These are phyloP conservation scores for Neolamprologus brichardi DNA, from an alignment of 2,113 vertebrate species.

Conservation along the genomic window DNA sequence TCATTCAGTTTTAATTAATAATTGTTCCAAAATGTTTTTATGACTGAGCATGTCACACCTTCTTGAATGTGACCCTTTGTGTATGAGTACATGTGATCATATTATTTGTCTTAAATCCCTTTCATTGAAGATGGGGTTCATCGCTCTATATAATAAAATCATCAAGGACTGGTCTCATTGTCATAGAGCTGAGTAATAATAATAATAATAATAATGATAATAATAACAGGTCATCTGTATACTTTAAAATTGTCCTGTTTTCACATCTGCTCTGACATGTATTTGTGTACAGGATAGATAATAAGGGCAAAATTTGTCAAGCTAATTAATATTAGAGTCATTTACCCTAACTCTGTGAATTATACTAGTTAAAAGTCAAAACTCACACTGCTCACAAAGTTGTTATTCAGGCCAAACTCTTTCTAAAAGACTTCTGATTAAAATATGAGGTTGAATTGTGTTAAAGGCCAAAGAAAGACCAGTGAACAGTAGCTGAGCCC, in stretches of 20 bases:
- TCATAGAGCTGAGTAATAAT: background rate
- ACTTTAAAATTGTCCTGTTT: background rate
- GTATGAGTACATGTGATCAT: background rate
- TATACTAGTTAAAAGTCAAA: background rate
- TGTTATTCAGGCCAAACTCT: background rate
- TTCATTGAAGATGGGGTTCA: background rate
- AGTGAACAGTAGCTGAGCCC: background rate
- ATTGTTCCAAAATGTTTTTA: background rate
- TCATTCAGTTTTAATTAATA: background rate
- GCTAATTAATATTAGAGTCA: background rate
- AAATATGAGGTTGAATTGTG: background rate
- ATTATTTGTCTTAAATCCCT: background rate
- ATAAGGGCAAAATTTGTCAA: background rate
- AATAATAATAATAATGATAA: background rate
- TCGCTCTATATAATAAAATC: background rate
- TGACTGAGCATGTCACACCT: background rate
- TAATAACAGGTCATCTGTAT: background rate
- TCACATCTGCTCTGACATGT: background rate
- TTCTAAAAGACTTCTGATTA: background rate
- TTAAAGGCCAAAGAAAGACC: background rate
- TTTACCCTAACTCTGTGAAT: background rate
- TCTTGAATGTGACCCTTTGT: background rate
- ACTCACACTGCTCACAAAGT: background rate
- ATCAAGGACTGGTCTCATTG: background rate
- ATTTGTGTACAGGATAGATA: background rate